These are phyloP conservation scores for Teleopsis dalmanni DNA, from an alignment of 1,140 invertebrate genomes.

Conservation along the genomic window DNA sequence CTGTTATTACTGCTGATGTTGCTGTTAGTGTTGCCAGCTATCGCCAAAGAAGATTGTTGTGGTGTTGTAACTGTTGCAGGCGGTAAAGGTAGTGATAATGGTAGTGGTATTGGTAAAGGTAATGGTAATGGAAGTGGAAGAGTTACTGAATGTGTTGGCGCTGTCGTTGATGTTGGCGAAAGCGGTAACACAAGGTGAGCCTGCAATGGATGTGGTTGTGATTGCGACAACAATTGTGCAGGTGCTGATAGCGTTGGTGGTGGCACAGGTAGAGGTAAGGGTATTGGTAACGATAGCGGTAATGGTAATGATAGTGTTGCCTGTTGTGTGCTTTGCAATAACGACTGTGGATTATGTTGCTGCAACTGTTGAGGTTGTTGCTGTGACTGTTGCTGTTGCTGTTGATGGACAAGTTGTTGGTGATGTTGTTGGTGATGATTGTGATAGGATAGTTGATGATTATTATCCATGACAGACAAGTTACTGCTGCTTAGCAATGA, in stretches of 20 bases:
- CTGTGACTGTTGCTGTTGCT: conserved; percentile 24
- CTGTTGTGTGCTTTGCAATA: conserved; percentile 5
- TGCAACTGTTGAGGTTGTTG: conserved; percentile 21
- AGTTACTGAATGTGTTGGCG: background rate
- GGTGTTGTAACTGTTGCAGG: background rate
- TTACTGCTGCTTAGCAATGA: conserved; percentile 16
- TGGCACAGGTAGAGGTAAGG: background rate
- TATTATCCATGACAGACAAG: conserved; percentile 23
- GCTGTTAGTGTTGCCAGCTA: background rate
- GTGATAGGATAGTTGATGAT: no score
- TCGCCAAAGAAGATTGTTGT: background rate
- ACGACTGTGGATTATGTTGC: conserved; percentile 12
- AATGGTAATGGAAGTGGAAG: background rate
- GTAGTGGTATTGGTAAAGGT: background rate
- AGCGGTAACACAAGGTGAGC: background rate
- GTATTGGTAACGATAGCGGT: background rate
- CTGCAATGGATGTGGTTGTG: background rate
- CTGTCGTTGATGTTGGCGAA: conserved; percentile 1
- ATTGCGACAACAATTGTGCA: background rate
- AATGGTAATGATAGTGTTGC: conserved; percentile 3
- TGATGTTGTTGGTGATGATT: conserved; percentile 32
- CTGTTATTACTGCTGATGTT: conserved; percentile 17
- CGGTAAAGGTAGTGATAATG: background rate
- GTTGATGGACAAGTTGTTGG: conserved; percentile 22
- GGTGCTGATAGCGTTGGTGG: background rate